Percentiles rank a stretch among this genome's conserved stretches.
Evolutionary conservation across 37 sponge, comb jelly and placozoan species (phyloP).

Genomic region (Eunapius fragilis): DNA sequence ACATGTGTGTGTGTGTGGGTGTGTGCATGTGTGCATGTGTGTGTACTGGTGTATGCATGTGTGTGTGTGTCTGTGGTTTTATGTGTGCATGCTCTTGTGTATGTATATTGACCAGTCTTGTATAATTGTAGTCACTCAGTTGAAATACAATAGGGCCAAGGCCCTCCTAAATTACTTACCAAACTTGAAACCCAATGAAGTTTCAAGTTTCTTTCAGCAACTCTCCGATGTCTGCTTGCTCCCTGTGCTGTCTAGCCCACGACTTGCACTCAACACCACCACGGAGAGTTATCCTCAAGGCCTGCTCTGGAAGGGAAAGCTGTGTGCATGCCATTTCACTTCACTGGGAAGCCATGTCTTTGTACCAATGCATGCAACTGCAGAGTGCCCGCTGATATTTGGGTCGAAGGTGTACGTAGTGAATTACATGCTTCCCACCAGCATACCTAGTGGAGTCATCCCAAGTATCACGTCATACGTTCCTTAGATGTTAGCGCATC

Average conservation of each 20-base stretch:
- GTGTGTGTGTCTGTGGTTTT: too few relatives aligned
- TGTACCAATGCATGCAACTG: background rate
- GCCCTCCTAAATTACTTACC: slow-evolving; percentile 27
- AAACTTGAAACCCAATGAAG: background rate
- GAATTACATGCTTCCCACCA: background rate
- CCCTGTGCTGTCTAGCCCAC: slow-evolving; percentile 14
- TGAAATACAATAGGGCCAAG: slow-evolving; percentile 18
- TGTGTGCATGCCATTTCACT: slow-evolving; percentile 13
- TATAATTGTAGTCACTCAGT: background rate
- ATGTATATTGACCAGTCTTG: too few relatives aligned
- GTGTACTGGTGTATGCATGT: too few relatives aligned
- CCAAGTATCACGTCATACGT: background rate
- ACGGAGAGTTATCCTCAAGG: slow-evolving; percentile 32
- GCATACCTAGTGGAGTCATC: background rate
- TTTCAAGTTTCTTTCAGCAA: background rate
- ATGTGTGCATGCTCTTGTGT: too few relatives aligned
- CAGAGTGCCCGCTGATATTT: background rate
- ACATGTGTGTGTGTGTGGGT: too few relatives aligned
- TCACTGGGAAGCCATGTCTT: background rate
- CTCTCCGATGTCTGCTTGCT: background rate
- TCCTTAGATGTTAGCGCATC: slow-evolving; percentile 6
- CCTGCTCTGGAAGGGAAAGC: slow-evolving; percentile 48
- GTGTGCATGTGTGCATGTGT: too few relatives aligned
- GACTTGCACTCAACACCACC: too few relatives aligned
- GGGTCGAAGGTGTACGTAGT: slow-evolving; percentile 51